These are phyloP conservation scores for Epinephelus fuscoguttatus DNA, from an alignment of 2,113 vertebrate species.

Conservation along the genomic window DNA sequence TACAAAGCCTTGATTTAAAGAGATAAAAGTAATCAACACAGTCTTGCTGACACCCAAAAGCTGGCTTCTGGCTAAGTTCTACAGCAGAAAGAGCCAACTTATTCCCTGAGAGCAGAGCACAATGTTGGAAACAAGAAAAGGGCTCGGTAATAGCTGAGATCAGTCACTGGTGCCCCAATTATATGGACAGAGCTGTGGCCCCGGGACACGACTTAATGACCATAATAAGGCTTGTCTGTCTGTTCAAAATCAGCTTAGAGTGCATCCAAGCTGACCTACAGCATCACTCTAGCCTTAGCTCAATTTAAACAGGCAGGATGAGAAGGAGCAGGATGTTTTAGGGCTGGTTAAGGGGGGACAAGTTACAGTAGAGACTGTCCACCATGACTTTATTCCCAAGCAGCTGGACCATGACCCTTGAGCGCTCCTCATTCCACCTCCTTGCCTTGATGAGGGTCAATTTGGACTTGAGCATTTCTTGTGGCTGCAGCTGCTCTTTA, in stretches of 20 bases:
- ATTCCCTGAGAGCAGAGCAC: conserved; percentile 44
- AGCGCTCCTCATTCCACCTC: conserved; percentile 36
- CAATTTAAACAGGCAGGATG: conserved; percentile 52
- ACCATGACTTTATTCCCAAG: background rate
- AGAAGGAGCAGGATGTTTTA: conserved; percentile 20
- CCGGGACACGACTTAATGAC: conserved; percentile 70
- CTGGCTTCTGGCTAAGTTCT: conserved; percentile 24
- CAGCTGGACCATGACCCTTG: conserved; percentile 1
- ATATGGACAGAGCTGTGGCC: conserved; percentile 63
- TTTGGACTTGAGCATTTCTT: conserved; percentile 62
- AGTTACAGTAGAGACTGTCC: background rate
- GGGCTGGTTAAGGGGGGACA: background rate
- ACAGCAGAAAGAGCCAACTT: conserved; percentile 17
- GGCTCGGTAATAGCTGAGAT: conserved; percentile 61
- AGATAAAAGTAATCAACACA: conserved; percentile 42
- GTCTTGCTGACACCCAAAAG: conserved; percentile 27
- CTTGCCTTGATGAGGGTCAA: conserved; percentile 58
- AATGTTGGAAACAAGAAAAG: conserved; percentile 45
- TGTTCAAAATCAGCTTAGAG: conserved; percentile 74
- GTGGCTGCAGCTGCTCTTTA: conserved; percentile 64
- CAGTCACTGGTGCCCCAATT: conserved; percentile 70
- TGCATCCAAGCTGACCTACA: conserved; percentile 58
- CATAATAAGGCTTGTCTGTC: conserved; percentile 70
- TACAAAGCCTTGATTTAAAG: conserved; percentile 31
- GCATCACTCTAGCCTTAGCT: conserved; percentile 51